Conservation (phyloP, 2,888 invertebrate genomes). For the Drosophila neutralis region DNA sequence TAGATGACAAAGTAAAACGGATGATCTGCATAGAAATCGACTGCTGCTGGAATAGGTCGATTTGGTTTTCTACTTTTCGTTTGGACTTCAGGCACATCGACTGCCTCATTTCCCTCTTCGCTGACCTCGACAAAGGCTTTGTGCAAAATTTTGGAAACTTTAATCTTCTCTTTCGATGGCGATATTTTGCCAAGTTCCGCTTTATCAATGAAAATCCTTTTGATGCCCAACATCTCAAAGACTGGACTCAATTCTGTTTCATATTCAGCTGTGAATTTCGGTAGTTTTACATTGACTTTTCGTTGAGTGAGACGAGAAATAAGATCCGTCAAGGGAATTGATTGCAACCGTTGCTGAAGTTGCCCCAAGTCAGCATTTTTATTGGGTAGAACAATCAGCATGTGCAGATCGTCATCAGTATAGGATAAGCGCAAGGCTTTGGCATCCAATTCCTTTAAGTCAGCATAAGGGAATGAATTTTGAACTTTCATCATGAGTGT, state of each 20-base stretch:
- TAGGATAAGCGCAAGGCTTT: conserved; percentile 89
- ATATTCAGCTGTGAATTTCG: conserved; percentile 87
- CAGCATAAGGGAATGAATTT: conserved; percentile 60
- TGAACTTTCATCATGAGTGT: conserved; percentile 90
- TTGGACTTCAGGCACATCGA: conserved; percentile 87
- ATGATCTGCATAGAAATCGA: conserved; percentile 42
- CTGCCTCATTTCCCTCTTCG: conserved; percentile 94
- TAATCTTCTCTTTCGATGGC: conserved; percentile 78
- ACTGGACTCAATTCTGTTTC: conserved; percentile 40
- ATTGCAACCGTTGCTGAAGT: conserved; percentile 87
- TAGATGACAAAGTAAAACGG: conserved; percentile 48
- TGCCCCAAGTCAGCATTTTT: conserved; percentile 86
- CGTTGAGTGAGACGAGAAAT: conserved; percentile 85
- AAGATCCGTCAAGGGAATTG: conserved; percentile 86
- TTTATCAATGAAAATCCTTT: conserved; percentile 86
- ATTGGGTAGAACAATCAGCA: conserved; percentile 91
- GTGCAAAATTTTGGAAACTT: conserved; percentile 90
- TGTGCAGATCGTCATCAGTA: conserved; percentile 88
- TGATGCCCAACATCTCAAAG: conserved; percentile 88
- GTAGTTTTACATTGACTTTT: conserved; percentile 86
- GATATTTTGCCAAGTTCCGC: conserved; percentile 88
- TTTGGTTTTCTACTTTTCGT: background rate
- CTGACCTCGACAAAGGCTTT: conserved; percentile 94
- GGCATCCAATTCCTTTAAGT: conserved; percentile 66
- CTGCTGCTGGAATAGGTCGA: background rate